Evolutionary conservation across 2,888 invertebrate species (phyloP).

Genomic region (Parnassius mnemosyne): DNA sequence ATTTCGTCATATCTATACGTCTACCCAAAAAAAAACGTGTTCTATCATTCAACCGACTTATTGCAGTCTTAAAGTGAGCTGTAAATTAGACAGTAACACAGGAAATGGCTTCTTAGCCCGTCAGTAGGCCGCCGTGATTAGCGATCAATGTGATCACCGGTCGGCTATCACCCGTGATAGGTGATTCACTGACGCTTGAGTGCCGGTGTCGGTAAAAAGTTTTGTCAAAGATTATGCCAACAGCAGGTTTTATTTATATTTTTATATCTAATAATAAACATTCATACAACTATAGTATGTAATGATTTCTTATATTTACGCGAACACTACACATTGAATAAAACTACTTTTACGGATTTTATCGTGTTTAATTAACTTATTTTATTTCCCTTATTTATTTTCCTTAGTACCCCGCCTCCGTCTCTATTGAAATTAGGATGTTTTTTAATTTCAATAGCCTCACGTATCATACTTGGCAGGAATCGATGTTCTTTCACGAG

Average conservation of each 20-base stretch:
- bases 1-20: conserved; percentile 23
- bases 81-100: conserved; percentile 76
- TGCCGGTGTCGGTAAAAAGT: conserved; percentile 52
- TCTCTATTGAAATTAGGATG: too few species aligned
- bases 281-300: too few species aligned
- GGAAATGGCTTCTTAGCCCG: conserved; percentile 78
- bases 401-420: too few species aligned
- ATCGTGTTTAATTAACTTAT: too few species aligned
- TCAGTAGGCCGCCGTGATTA: conserved; percentile 69
- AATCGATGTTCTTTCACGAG: too few species aligned
- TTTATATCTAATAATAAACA: background rate
- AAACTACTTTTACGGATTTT: too few species aligned
- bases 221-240: conserved; percentile 46
- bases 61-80: conserved; percentile 56
- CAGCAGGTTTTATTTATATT: background rate
- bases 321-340: too few species aligned
- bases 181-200: conserved; percentile 61
- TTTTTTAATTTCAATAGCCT: too few species aligned
- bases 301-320: too few species aligned
- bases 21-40: conserved; percentile 16
- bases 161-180: conserved; percentile 65
- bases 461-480: too few species aligned
- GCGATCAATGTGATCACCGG: conserved; percentile 66
- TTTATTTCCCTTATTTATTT: too few species aligned
- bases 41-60: conserved; percentile 27